Conservation (phyloP, 1,140 invertebrate genomes). For the Procambarus clarkii region DNA sequence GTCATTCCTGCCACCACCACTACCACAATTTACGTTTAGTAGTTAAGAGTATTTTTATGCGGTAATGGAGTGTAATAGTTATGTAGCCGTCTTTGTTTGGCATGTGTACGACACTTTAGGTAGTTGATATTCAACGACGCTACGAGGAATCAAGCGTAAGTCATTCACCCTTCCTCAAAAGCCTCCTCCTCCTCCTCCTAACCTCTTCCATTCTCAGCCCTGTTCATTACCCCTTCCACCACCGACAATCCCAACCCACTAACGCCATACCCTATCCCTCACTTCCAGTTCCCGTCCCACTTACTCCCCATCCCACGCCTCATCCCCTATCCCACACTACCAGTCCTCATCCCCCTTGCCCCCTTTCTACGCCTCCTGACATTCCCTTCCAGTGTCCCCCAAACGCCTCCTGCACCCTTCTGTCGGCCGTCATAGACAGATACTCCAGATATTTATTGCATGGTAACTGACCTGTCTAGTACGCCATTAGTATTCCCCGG, state of each 20-base stretch:
- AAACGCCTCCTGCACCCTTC: too few species aligned
- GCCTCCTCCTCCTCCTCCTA: not conserved
- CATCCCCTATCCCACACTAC: not conserved
- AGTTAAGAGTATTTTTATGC: too few species aligned
- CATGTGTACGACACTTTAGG: too few species aligned
- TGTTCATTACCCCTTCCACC: not conserved
- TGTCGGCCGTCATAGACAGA: conserved; percentile 44
- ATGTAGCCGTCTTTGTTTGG: too few species aligned
- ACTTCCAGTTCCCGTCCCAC: not conserved
- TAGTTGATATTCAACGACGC: too few species aligned
- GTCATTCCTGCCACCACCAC: too few species aligned
- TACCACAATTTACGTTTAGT: too few species aligned
- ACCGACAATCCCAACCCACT: not conserved
- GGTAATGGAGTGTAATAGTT: too few species aligned
- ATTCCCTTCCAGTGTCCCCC: not conserved
- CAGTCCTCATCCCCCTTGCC: not conserved
- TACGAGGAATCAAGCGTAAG: too few species aligned
- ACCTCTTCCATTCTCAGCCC: not conserved
- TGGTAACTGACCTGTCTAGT: conserved; percentile 13
- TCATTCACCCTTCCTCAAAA: too few species aligned
- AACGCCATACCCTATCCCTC: not conserved
- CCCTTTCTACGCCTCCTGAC: not conserved
- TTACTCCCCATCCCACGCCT: not conserved
- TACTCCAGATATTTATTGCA: conserved; percentile 51
- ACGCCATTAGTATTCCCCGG: conserved; percentile 45